A percentile compares a stretch with the other conserved stretches of the same genome.
These are phyloP conservation scores for Calyptomena viridis DNA, from an alignment of 2,113 vertebrate genomes.

Conservation along the genomic window DNA sequence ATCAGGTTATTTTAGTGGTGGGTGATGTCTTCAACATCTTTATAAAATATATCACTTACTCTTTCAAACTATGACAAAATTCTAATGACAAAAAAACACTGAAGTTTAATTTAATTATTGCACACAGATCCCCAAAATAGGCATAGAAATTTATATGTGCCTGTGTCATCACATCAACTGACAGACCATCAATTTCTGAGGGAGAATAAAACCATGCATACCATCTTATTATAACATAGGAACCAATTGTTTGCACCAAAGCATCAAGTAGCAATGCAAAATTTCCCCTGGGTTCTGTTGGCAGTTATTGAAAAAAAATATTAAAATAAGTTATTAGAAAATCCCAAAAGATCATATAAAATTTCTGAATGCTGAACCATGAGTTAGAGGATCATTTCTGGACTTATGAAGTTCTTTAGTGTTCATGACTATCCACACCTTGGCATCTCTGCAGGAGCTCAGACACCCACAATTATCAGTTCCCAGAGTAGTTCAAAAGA, in stretches of 20 bases:
- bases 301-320: not conserved
- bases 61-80: not conserved
- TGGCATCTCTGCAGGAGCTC: not conserved
- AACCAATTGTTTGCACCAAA: not conserved
- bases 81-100: not conserved
- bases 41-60: not conserved
- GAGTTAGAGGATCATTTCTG: not conserved
- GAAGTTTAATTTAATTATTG: not conserved
- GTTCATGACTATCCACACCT: not conserved
- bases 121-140: not conserved
- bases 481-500: not conserved
- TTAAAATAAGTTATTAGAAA: not conserved
- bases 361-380: not conserved
- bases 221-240: not conserved
- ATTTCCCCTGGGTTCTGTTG: not conserved
- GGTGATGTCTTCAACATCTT: not conserved
- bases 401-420: not conserved
- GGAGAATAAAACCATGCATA: not conserved
- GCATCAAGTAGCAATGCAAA: not conserved
- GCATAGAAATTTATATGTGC: not conserved
- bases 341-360: accelerated
- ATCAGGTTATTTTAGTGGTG: not conserved
- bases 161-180: not conserved
- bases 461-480: not conserved
- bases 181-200: not conserved